Evolutionary conservation across 1,140 invertebrate species (phyloP), one percentile per base, ranked within the genome.

Genomic region (Gonioctena quinquepunctata): DNA sequence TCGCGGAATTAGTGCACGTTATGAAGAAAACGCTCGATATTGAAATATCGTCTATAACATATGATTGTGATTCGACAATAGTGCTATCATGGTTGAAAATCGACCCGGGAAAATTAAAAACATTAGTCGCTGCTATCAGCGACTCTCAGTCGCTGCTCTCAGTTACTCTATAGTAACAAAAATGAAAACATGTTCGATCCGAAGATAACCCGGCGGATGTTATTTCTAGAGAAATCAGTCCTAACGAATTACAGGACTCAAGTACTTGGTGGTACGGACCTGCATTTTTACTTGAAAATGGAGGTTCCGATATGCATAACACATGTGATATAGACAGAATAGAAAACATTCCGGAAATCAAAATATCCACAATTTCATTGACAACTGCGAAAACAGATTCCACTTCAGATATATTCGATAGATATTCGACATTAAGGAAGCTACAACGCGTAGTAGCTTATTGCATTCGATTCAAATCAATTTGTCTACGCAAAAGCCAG

Each of bases 161-260:
- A 74, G 79, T 57, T 64, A 63, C n/a, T 65, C 71, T n/a, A 67
- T 76, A n/a, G 42, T 61, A n/a, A 23, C 42, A 1, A 56, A 61
- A 82, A 22, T 88, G 85, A 86, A 16, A 49, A 22, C 82, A 87
- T 71, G 79, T 86, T 0, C 49, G 64, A 7, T 76, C 2, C 84
- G 78, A 1, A 77, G 68, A n/a, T n/a, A n/a, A n/a, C n/a, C n/a
- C n/a, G n/a, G n/a, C n/a, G n/a, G n/a, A n/a, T n/a, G n/a, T n/a
- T n/a, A n/a, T n/a, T n/a, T n/a, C n/a, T n/a, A n/a, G n/a, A n/a
- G n/a, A n/a, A n/a, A n/a, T n/a, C n/a, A n/a, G n/a, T n/a, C n/a
- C n/a, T n/a, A n/a, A n/a, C n/a, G n/a, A n/a, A n/a, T n/a, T n/a
- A n/a, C n/a, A n/a, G n/a, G n/a, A n/a, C n/a, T n/a, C n/a, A n/a